phyloP scores from a whole-genome alignment of 2,113 vertebrate genomes.

The Seriola dumerili region DNA sequence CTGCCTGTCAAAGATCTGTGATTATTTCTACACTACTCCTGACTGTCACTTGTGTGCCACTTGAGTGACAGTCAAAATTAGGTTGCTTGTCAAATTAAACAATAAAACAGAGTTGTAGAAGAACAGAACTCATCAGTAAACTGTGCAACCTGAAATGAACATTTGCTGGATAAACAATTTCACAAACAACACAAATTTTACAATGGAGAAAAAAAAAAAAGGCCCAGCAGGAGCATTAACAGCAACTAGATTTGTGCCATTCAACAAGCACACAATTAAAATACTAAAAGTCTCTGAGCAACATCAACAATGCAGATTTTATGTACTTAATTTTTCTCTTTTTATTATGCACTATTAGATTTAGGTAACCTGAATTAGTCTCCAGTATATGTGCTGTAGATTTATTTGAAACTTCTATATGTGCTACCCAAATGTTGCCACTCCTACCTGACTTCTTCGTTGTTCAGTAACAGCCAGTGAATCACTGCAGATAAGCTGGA shows the following conservation, averaged over 20 bases:
- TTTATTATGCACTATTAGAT: not conserved
- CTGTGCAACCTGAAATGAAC: not conserved
- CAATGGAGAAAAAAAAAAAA: not conserved
- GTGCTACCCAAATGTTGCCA: not conserved
- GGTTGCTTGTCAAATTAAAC: constrained; percentile 12
- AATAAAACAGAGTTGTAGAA: not conserved
- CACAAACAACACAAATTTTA: not conserved
- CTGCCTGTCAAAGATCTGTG: not conserved
- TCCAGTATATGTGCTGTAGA: not conserved
- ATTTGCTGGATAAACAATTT: not conserved
- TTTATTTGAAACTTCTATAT: not conserved
- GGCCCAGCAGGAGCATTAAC: constrained; percentile 9
- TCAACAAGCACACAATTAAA: constrained; percentile 17
- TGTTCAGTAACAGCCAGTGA: constrained; percentile 17
- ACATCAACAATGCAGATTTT: not conserved
- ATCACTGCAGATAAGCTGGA: constrained; percentile 20
- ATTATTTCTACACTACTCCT: not conserved
- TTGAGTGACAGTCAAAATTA: too few species aligned
- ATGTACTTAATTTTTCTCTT: not conserved
- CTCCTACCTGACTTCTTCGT: constrained; percentile 2
- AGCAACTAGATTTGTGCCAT: not conserved
- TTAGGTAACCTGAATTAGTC: too few species aligned
- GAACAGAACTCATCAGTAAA: constrained; percentile 8
- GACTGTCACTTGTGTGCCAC: not conserved
- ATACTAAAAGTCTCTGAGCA: not conserved